These are phyloP conservation scores for Schizaphis graminum DNA, from an alignment of 2,888 invertebrate genomes.

Conservation along the genomic window DNA sequence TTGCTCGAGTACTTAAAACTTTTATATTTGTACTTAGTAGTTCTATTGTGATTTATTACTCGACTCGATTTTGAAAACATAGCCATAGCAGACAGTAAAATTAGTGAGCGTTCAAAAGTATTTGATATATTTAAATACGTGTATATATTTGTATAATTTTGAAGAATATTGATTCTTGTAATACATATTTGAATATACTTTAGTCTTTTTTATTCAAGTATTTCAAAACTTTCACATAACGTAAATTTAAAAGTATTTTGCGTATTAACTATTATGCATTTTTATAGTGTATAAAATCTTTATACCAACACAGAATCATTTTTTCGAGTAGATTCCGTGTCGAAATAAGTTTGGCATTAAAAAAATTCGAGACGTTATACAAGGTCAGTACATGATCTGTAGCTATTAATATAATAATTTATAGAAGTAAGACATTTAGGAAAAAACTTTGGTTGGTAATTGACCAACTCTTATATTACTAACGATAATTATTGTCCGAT, in stretches of 20 bases:
- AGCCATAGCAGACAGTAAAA: background rate
- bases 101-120: background rate
- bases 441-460: background rate
- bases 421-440: background rate
- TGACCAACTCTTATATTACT: background rate
- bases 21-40: background rate
- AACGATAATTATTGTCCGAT: background rate
- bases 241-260: background rate
- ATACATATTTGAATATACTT: background rate
- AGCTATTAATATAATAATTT: background rate
- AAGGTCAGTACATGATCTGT: background rate
- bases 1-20: background rate
- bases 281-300: too few species aligned
- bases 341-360: too few species aligned
- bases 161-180: background rate
- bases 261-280: too few species aligned
- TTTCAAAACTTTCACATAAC: background rate
- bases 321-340: too few species aligned
- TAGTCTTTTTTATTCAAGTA: background rate
- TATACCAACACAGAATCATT: too few species aligned
- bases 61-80: too few species aligned
- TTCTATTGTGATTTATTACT: too few species aligned
- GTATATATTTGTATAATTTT: background rate
- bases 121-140: too few species aligned
- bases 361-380: too few species aligned